Evolutionary conservation across 2,888 invertebrate species (phyloP), one percentile per base, ranked within the genome.

Genomic region (Papilio demoleus): DNA sequence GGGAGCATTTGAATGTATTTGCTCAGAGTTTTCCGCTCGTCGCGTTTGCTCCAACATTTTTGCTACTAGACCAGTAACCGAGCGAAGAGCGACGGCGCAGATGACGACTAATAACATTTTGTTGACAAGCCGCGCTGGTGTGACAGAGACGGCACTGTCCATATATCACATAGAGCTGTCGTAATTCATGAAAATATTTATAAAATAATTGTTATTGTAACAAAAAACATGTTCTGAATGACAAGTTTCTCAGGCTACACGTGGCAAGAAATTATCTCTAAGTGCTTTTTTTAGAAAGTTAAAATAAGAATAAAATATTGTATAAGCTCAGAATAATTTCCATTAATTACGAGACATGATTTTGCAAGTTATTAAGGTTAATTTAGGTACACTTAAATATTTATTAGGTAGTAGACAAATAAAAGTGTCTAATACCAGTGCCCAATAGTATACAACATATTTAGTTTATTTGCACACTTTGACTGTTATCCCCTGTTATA

Each of bases 21-120:
- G 65, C 65, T 68, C 65, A 66, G 67, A 70, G 59, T 59, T 69
- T 69, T 69, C 69, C 69, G 53, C 56, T 65, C 65, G 53, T 36
- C 24, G 45, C 69, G 24, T 65, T 69, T 69, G 47, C 65, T 65
- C 17, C 70, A 72, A 70, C 72, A 76, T 76, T 76, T 78, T 79
- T 75, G 76, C 74, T 71, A 70, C 65, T 69, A 65, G 61, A 65
- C 65, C 61, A 62, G 65, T 65, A 61, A 69, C 61, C 56, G 60
- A 65, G 64, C 31, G 78, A 73, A 71, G 75, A 70, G 75, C 77
- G 78, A 73, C 73, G 73, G 78, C 79, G 79, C 78, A 78, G 83
- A 85, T 83, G 84, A 81, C 81, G 79, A 81, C 84, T 86, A 88
- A 88, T 88, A 88, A 86, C 82, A 87, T 88, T 88, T 85, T 84